Conservation (phyloP, 2,888 invertebrate species). For the Xestobium rufovillosum region DNA sequence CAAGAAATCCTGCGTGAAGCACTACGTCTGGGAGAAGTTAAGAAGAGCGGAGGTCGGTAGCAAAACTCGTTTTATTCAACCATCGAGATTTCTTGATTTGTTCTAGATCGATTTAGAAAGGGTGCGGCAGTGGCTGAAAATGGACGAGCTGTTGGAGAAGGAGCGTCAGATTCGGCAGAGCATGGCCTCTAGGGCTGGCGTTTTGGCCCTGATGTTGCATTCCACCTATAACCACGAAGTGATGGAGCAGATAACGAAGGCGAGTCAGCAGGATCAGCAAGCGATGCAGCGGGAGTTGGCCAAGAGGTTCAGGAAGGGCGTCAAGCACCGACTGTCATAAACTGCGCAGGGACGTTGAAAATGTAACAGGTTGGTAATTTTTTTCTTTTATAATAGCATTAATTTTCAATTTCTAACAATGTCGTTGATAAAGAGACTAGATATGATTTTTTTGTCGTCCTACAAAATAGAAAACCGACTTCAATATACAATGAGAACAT, state of each 20-base stretch:
- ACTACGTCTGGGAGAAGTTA: conserved; percentile 94
- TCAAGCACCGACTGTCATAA: conserved; percentile 21
- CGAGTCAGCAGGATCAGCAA: conserved; percentile 44
- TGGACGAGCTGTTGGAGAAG: conserved; percentile 91
- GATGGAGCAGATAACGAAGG: conserved; percentile 63
- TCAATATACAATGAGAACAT: no score
- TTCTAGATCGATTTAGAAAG: conserved; percentile 83
- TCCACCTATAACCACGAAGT: conserved; percentile 93
- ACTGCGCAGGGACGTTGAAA: no score
- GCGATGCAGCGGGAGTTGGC: conserved; percentile 45
- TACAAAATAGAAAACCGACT: no score
- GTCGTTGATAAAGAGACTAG: no score
- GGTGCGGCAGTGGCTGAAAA: conserved; percentile 84
- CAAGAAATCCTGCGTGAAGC: conserved; percentile 84
- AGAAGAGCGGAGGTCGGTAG: conserved; percentile 76
- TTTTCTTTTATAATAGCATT: no score
- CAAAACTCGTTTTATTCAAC: not conserved
- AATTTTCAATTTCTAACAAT: no score
- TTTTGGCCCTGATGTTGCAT: conserved; percentile 90
- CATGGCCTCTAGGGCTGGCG: conserved; percentile 76
- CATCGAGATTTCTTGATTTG: conserved; percentile 11
- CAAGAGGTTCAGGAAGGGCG: conserved; percentile 30
- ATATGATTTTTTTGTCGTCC: no score
- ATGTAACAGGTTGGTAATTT: no score
- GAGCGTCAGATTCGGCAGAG: conserved; percentile 76